Evolutionary conservation across 2,797 vertebrate genomes (phyloP).

Genomic region (Periophthalmus magnuspinnatus): DNA sequence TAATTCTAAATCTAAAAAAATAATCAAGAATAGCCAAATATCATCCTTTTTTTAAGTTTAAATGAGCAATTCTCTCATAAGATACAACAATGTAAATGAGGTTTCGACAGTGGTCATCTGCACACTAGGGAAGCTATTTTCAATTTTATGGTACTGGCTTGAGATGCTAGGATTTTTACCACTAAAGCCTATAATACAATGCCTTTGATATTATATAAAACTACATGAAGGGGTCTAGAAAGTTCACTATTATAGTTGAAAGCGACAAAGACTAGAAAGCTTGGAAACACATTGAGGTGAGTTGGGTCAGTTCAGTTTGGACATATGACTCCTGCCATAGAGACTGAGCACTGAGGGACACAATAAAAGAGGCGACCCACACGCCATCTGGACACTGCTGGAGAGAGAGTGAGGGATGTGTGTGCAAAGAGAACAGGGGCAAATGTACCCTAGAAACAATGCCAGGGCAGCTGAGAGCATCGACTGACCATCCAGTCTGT

Average conservation of each 20-base stretch:
- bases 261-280: constrained; percentile 8
- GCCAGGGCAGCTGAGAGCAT: constrained; percentile 49
- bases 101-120: too few species aligned
- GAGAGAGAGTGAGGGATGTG: constrained; percentile 19
- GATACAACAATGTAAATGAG: too few species aligned
- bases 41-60: too few species aligned
- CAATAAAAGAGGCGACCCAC: constrained; percentile 46
- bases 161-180: too few species aligned
- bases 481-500: constrained; percentile 24
- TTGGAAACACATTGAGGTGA: constrained; percentile 37
- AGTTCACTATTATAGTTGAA: not conserved
- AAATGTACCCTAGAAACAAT: constrained; percentile 57
- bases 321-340: constrained; percentile 56
- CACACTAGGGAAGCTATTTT: too few species aligned
- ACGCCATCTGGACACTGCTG: constrained; percentile 62
- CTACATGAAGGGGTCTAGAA: not conserved
- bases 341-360: constrained; percentile 49
- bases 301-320: constrained; percentile 43
- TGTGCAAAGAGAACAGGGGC: constrained; percentile 18
- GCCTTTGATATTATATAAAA: too few species aligned
- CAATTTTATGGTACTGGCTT: too few species aligned
- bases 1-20: not conserved
- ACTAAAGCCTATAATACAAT: not conserved
- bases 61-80: too few species aligned
- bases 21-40: not conserved